Evolutionary conservation across 2,888 invertebrate species (phyloP), one percentile per base, ranked within the genome.

Genomic region (Heliconius cydno): DNA sequence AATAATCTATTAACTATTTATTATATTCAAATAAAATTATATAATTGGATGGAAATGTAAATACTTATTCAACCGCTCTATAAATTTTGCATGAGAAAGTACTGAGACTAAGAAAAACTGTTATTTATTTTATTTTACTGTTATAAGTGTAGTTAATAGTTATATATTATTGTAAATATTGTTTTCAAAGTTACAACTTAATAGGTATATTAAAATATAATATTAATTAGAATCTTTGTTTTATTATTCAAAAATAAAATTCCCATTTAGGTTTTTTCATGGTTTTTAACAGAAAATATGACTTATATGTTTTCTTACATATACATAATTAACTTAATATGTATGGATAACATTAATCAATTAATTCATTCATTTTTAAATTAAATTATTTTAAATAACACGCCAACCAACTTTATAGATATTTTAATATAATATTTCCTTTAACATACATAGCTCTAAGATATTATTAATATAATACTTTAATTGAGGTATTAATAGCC

Each of bases 111-210:
- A 41, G 67, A 77, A 76, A 74, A 86, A 88, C 86, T 91, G 92
- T 93, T 94, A 94, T 94, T 94, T 94, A 94, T 93, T 92, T 91
- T 90, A 86, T 87, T 89, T 88, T 86, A 88, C 87, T 88, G 88
- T 90, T 91, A 87, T 86, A 68, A 81, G 88, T 87, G 86, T 89
- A 89, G 87, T 88, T 86, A 83, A 82, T 85, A 88, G 84, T 84
- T 85, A 86, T 86, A 84, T 85, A 83, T 85, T 86, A 82, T 86
- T 93, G 93, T 94, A 93, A 91, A 94, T 94, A 93, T 90, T 91
- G 91, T 93, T 93, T 89, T 84, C 81, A 87, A 89, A 92, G 92
- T 93, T 94, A 90, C 84, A 84, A 78, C 81, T 74, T 79, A 76
- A 81, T 78, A 78, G 78, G 71, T 77, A 77, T 79, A 81, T 81